These are phyloP conservation scores for Leptobrachium leishanense DNA, from an alignment of 2,113 vertebrate species.

Conservation along the genomic window DNA sequence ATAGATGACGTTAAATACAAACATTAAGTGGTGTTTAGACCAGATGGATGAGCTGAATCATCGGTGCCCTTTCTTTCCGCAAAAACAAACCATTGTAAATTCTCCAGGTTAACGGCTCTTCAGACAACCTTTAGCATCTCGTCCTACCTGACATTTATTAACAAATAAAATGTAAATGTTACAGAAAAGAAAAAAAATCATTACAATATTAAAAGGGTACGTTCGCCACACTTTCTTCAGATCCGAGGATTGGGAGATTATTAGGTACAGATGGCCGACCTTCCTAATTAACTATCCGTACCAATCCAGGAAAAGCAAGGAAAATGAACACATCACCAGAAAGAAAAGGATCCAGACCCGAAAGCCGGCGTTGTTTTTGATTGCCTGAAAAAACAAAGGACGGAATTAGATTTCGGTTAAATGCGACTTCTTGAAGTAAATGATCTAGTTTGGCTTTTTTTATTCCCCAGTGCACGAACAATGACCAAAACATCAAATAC, in stretches of 20 bases:
- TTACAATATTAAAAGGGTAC: neutral
- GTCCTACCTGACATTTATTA: too few species aligned
- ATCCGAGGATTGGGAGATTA: neutral
- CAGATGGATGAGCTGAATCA: too few species aligned
- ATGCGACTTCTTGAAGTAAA: too few species aligned
- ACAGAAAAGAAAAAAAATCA: neutral
- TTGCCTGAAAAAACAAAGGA: conserved; percentile 72
- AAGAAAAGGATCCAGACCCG: conserved; percentile 98
- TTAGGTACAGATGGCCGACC: neutral
- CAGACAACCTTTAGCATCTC: too few species aligned
- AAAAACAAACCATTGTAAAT: too few species aligned
- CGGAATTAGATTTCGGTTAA: neutral
- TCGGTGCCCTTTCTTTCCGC: too few species aligned
- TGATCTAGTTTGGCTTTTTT: too few species aligned
- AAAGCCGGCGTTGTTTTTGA: conserved; percentile 98
- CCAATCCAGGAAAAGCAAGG: conserved; percentile 96
- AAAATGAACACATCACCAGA: conserved; percentile 98
- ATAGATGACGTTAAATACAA: too few species aligned
- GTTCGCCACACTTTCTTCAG: neutral
- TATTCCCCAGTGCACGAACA: too few species aligned
- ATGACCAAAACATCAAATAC: too few species aligned
- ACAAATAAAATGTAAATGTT: neutral
- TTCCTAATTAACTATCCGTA: conserved; percentile 81
- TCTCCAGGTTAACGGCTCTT: too few species aligned
- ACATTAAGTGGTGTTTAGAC: too few species aligned